phyloP scores from a whole-genome alignment of 2,888 invertebrate species.

The Tholera decimalis region DNA sequence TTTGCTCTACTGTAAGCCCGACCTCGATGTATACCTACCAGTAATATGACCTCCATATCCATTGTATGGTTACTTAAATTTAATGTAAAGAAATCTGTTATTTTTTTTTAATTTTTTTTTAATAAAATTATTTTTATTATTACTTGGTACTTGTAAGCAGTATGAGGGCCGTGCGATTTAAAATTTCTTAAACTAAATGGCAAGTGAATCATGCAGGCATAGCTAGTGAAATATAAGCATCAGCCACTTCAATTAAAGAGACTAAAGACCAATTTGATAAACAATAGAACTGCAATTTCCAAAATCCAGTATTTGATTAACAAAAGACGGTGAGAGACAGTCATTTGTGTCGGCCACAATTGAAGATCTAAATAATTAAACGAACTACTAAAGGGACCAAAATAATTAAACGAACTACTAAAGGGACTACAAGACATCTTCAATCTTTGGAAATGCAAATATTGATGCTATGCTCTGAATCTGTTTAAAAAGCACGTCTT shows the following conservation, averaged over 20 bases:
- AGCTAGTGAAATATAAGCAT: slow-evolving; percentile 16
- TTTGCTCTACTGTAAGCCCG: too few relatives aligned
- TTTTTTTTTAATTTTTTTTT: too few relatives aligned
- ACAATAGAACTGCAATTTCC: slow-evolving; percentile 40
- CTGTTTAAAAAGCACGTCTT: too few relatives aligned
- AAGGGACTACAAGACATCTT: slow-evolving; percentile 34
- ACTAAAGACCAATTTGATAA: slow-evolving; percentile 27
- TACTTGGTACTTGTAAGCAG: too few relatives aligned
- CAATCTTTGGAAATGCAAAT: background rate
- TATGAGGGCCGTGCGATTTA: background rate
- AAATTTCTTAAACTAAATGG: background rate
- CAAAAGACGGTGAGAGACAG: slow-evolving; percentile 57
- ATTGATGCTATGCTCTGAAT: background rate
- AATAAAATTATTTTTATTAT: too few relatives aligned
- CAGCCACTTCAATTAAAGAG: slow-evolving; percentile 42
- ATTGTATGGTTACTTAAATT: too few relatives aligned
- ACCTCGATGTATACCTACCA: too few relatives aligned
- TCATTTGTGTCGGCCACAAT: slow-evolving; percentile 60
- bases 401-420: slow-evolving; percentile 64
- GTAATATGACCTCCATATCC: too few relatives aligned
- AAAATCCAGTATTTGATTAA: slow-evolving; percentile 52
- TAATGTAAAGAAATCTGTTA: too few relatives aligned
- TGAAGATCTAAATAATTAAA: slow-evolving; percentile 54
- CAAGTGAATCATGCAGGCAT: background rate
- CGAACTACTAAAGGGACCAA: slow-evolving; percentile 63